These are phyloP conservation scores for Nyctibius bracteatus DNA, from an alignment of 2,113 vertebrate genomes.

Conservation along the genomic window DNA sequence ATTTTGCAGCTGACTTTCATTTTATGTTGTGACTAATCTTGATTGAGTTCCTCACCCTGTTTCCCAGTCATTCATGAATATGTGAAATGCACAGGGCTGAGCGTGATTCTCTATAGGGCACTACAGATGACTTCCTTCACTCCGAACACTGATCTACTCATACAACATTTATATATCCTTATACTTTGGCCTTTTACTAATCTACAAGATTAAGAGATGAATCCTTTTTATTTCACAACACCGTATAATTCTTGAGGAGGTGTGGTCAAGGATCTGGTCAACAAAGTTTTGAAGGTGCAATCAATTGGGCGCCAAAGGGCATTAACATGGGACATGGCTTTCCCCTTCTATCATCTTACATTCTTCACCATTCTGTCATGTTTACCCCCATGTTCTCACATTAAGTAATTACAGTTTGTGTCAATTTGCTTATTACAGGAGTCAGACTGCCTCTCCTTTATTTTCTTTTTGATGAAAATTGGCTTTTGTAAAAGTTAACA, in stretches of 20 bases:
- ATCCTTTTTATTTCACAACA: neutral
- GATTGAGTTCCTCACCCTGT: neutral
- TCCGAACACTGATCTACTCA: neutral
- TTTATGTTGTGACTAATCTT: neutral
- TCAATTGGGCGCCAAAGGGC: neutral
- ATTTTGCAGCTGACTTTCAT: neutral
- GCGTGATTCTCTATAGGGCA: neutral
- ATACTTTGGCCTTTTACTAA: neutral
- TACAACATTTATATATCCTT: neutral
- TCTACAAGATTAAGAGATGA: neutral
- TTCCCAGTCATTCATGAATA: neutral
- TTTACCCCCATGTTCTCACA: neutral
- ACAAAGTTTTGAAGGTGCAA: neutral
- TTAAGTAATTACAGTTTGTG: neutral
- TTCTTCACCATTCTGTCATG: neutral
- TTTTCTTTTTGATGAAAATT: neutral
- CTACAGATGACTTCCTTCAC: neutral
- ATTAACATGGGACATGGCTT: neutral
- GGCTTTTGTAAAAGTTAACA: neutral
- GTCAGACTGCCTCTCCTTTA: neutral
- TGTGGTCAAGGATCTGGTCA: neutral
- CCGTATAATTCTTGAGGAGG: neutral
- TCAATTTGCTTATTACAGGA: neutral
- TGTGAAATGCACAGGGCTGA: neutral
- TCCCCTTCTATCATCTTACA: neutral